Conservation (phyloP, 2,888 invertebrate species). For the Dexiosoma caninum region DNA sequence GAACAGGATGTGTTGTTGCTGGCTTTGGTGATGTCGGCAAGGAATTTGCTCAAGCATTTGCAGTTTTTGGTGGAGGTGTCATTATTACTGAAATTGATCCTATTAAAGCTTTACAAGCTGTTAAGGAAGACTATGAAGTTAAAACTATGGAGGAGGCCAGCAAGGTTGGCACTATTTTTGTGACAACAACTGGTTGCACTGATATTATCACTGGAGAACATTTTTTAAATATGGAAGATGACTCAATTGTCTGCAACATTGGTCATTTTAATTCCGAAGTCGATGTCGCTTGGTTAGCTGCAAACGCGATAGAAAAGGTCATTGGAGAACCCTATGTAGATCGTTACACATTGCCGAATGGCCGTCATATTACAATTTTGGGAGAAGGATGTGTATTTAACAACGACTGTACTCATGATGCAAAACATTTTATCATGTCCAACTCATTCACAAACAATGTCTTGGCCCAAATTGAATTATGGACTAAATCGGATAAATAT, state of each 20-base stretch:
- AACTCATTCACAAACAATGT: slow-evolving; percentile 99
- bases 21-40: slow-evolving; percentile 99
- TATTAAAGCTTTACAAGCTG: slow-evolving; percentile 97
- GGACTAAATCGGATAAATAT: slow-evolving; percentile 92
- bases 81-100: slow-evolving; percentile 99
- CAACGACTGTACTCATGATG: slow-evolving; percentile 98
- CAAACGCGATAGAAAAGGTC: slow-evolving; percentile 90
- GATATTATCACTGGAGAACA: slow-evolving; percentile 93
- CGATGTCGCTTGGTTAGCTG: slow-evolving; percentile 96
- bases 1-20: slow-evolving; percentile 98
- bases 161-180: slow-evolving; percentile 94
- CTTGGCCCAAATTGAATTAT: slow-evolving; percentile 98
- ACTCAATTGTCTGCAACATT: slow-evolving; percentile 98
- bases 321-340: slow-evolving; percentile 99
- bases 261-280: slow-evolving; percentile 99
- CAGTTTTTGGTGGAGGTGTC: slow-evolving; percentile 97
- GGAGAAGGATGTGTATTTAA: slow-evolving; percentile 98
- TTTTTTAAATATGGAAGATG: slow-evolving; percentile 94
- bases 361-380: slow-evolving; percentile 94
- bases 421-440: slow-evolving; percentile 99
- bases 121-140: slow-evolving; percentile 98
- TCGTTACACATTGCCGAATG: slow-evolving; percentile 91
- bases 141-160: slow-evolving; percentile 98
- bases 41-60: slow-evolving; percentile 95
- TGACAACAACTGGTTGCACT: slow-evolving; percentile 98